A percentile compares a stretch with the other conserved stretches of the same genome.
Conservation (phyloP, 1,140 invertebrate genomes). For the Zaprionus africanus region DNA sequence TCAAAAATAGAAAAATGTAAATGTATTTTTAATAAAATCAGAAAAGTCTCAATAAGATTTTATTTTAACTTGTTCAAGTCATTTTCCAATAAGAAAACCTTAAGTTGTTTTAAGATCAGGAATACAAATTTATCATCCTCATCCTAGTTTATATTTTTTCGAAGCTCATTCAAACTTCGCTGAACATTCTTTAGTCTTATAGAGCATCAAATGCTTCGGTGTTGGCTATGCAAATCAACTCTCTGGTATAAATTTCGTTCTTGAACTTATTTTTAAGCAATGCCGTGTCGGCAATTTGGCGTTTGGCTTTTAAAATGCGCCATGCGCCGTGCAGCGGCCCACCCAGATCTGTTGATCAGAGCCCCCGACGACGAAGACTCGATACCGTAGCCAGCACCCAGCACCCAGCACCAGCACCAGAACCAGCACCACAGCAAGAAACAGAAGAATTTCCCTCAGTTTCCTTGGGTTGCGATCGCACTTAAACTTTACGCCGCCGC, state of each 20-base stretch:
- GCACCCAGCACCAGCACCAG: background rate
- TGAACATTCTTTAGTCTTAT: too few relatives aligned
- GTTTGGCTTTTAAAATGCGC: constrained; percentile 72
- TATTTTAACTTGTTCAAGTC: too few relatives aligned
- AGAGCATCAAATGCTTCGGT: constrained; percentile 27
- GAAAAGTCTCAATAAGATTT: too few relatives aligned
- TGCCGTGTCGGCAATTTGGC: constrained; percentile 68
- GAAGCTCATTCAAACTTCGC: too few relatives aligned
- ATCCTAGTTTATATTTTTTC: too few relatives aligned
- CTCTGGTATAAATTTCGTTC: constrained; percentile 7
- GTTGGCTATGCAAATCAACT: background rate
- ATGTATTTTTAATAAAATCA: too few relatives aligned
- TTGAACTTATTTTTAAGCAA: constrained; percentile 69
- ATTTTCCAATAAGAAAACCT: too few relatives aligned
- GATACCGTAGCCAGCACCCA: background rate
- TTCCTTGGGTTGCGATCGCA: constrained; percentile 37
- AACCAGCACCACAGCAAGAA: background rate
- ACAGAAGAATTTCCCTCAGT: constrained; percentile 26
- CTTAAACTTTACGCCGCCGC: constrained; percentile 63
- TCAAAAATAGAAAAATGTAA: too few relatives aligned
- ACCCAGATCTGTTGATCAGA: constrained; percentile 45
- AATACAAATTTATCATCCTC: too few relatives aligned
- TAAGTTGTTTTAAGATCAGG: too few relatives aligned
- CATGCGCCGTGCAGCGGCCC: constrained; percentile 36
- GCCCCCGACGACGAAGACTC: constrained; percentile 1